Evolutionary conservation across 2,113 vertebrate species (phyloP).

Genomic region (Jaculus jaculus): DNA sequence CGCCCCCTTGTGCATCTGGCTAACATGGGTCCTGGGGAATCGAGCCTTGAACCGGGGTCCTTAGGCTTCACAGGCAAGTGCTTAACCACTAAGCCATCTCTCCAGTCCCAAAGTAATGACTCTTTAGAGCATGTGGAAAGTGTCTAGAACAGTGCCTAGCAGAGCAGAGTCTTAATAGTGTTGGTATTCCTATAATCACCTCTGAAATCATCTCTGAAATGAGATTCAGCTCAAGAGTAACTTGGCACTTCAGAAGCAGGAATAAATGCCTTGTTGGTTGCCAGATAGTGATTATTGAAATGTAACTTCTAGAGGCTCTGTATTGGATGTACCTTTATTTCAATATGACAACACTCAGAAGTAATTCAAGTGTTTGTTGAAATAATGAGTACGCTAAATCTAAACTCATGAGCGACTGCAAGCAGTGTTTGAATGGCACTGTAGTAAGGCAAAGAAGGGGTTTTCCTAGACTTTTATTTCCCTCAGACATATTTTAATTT

Average conservation of each 20-base stretch:
- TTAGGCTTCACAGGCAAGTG: too few relatives aligned
- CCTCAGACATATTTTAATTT: neutral
- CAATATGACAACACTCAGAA: neutral
- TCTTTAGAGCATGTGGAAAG: slow-evolving; percentile 1
- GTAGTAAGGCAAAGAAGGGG: neutral
- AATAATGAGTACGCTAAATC: neutral
- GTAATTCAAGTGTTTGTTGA: slow-evolving; percentile 3
- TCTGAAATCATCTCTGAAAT: slow-evolving; percentile 42
- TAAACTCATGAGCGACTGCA: neutral
- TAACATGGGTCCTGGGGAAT: too few relatives aligned
- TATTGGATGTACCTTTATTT: neutral
- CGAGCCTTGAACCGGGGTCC: too few relatives aligned
- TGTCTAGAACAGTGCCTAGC: neutral
- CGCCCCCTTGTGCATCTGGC: too few relatives aligned
- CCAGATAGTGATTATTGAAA: slow-evolving; percentile 24
- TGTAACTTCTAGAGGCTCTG: neutral
- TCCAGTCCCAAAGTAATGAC: neutral
- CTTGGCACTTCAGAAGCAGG: neutral
- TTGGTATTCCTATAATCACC: slow-evolving; percentile 15
- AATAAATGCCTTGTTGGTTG: neutral
- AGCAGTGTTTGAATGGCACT: neutral
- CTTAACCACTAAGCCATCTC: too few relatives aligned
- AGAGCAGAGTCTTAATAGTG: neutral
- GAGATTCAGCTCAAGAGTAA: slow-evolving; percentile 11
- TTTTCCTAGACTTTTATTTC: neutral